phyloP scores from a whole-genome alignment of 2,888 invertebrate genomes.

The Emmelina monodactyla region DNA sequence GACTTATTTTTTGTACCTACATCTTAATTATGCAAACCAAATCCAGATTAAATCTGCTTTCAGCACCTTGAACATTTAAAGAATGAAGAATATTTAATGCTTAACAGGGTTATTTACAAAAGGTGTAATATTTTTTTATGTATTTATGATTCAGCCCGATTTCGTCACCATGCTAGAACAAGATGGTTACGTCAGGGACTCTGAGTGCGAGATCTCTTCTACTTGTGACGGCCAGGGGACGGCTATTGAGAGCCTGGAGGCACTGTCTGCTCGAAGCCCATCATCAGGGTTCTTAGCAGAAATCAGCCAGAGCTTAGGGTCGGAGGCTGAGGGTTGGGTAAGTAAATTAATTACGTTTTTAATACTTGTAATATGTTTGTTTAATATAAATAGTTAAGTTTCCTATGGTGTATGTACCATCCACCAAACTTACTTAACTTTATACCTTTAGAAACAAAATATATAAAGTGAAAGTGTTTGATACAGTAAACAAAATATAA shows the following conservation, averaged over 20 bases:
- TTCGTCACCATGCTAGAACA: conserved; percentile 50
- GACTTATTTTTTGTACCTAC: no score
- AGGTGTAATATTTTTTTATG: no score
- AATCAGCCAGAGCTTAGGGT: conserved; percentile 53
- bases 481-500: no score
- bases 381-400: neutral
- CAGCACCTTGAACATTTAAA: no score
- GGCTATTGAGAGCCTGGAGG: conserved; percentile 61
- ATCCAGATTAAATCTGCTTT: neutral
- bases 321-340: conserved; percentile 47
- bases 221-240: conserved; percentile 25
- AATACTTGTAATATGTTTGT: neutral
- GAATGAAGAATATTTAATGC: no score
- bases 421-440: no score
- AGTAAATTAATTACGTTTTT: conserved; percentile 13
- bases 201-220: conserved; percentile 53
- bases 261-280: conserved; percentile 52
- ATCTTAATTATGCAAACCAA: no score
- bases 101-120: no score
- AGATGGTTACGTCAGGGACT: conserved; percentile 43
- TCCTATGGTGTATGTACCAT: no score
- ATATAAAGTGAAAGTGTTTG: no score
- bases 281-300: conserved; percentile 58
- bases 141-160: no score
- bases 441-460: no score